phyloP scores from a whole-genome alignment of 2,888 invertebrate species.

The Microplitis manilae region DNA sequence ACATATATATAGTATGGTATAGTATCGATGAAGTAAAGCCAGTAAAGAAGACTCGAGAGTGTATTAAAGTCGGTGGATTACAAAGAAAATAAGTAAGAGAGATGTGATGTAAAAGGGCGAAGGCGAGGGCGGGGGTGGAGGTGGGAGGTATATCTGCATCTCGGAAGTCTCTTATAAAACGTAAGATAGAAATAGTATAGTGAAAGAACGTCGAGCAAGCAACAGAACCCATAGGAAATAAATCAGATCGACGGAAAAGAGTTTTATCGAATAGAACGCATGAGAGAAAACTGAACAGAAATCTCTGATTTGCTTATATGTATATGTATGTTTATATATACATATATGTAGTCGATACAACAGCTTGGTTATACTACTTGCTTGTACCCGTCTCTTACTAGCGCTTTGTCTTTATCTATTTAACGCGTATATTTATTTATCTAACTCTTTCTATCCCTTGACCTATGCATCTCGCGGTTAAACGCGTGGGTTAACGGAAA shows the following conservation, averaged over 20 bases:
- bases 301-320: background rate
- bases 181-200: background rate
- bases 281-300: background rate
- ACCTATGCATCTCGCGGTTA: conserved; percentile 22
- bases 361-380: background rate
- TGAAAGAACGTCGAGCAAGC: conserved; percentile 17
- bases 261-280: conserved; percentile 33
- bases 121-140: background rate
- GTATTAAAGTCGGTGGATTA: conserved; percentile 1
- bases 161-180: conserved; percentile 41
- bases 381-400: background rate
- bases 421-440: background rate
- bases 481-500: conserved; percentile 32
- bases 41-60: background rate
- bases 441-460: background rate
- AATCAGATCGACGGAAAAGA: conserved; percentile 53
- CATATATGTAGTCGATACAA: too few relatives aligned
- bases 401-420: background rate
- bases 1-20: too few relatives aligned
- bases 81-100: background rate
- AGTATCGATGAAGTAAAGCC: background rate
- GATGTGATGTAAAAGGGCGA: conserved; percentile 1
- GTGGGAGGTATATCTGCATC: conserved; percentile 48
- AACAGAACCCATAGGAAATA: conserved; percentile 41
- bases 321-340: too few relatives aligned